A percentile compares a stretch with the other conserved stretches of the same genome.
phyloP scores from a whole-genome alignment of 2,888 invertebrate genomes.

The Eristalinus sepulchralis region DNA sequence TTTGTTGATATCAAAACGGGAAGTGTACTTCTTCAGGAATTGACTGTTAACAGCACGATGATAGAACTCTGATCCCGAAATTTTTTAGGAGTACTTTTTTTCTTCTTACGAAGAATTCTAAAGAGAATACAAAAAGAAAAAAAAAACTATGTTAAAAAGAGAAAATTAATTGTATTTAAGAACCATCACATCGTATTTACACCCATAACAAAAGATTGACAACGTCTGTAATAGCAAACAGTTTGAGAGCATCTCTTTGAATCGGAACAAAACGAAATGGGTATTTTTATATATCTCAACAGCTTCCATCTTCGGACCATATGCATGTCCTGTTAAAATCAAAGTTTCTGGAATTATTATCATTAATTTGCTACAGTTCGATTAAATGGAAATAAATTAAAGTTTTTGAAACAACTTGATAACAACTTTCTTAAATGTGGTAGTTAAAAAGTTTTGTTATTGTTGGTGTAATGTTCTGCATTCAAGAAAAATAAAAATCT shows the following conservation, averaged over 20 bases:
- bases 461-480: constrained; percentile 71
- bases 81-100: too few relatives aligned
- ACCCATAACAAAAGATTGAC: neutral
- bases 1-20: too few relatives aligned
- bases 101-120: too few relatives aligned
- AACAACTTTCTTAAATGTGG: neutral
- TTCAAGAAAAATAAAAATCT: constrained; percentile 75
- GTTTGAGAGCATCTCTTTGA: neutral
- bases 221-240: neutral
- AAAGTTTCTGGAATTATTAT: neutral
- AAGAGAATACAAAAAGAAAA: too few relatives aligned
- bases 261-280: neutral
- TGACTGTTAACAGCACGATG: too few relatives aligned
- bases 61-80: too few relatives aligned
- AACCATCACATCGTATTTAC: too few relatives aligned
- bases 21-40: too few relatives aligned
- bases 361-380: neutral
- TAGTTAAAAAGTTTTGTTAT: neutral
- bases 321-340: neutral
- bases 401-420: neutral
- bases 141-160: too few relatives aligned
- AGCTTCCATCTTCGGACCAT: neutral
- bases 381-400: neutral
- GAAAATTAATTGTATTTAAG: too few relatives aligned
- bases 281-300: neutral